Evolutionary conservation across 1,140 invertebrate species (phyloP), one percentile per base, ranked within the genome.

Genomic region (Drosophila funebris): DNA sequence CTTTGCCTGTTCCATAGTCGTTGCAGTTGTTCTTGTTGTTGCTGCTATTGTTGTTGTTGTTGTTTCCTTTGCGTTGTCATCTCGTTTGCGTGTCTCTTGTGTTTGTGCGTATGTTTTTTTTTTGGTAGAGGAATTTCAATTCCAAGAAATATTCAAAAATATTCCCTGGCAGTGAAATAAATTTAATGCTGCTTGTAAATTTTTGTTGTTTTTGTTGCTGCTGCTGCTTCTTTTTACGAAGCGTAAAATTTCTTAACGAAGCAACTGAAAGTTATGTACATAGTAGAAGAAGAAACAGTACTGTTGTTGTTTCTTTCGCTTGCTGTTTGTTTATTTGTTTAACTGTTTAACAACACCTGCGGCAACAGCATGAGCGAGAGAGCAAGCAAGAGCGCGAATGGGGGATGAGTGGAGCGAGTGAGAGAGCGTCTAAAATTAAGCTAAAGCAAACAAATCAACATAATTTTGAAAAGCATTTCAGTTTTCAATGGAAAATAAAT

Each of bases 101-200:
- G 56, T 56, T 36, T 61, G 18, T 41, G 44, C 16, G 41, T 20
- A 14, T 29, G 22, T 50, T 67, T 58, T 39, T 36, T 71, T 77
- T 73, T 66, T 44, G 71, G 71, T 56, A 78, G 78, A 70, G 75
- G 78, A 88, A 87, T 88, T 85, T 72, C 41, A 81, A 75, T 87
- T 88, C 83, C 76, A 71, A 83, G 83, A 87, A 87, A 87, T 88
- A 87, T 87, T 87, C 83, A 88, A 87, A 87, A 88, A 88, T 87
- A 88, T 83, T 82, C 81, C 67, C 82, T 60, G 66, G 67, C 77
- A 81, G 74, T 70, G 82, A 87, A 78, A 85, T 88, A 87, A 79
- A 87, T 87, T 87, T 76, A 88, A 87, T 87, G 83, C 71, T 76
- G 77, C 77, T 74, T 80, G 73, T 80, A 77, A 73, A 80, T 77